A percentile compares a stretch with the other conserved stretches of the same genome.
phyloP scores from a whole-genome alignment of 2,888 invertebrate species.

The Drosophila emarginata region DNA sequence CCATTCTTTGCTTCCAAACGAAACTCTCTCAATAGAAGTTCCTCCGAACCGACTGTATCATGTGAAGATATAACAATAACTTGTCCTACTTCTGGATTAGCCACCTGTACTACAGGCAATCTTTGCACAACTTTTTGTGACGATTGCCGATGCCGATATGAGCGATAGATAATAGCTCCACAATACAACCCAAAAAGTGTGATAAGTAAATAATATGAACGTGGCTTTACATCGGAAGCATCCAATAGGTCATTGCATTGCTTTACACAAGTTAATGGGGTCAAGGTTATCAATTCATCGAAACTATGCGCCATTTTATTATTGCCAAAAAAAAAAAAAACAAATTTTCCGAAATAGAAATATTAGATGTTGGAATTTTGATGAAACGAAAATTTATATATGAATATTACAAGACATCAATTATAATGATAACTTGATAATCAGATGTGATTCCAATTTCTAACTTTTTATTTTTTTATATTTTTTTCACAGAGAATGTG shows the following conservation, averaged over 20 bases:
- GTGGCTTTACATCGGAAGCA: neutral
- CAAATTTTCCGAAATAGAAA: neutral
- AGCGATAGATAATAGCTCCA: constrained; percentile 19
- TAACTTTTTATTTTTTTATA: neutral
- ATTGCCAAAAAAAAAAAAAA: too few species aligned
- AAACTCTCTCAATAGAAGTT: neutral
- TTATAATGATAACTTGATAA: neutral
- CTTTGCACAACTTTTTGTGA: neutral
- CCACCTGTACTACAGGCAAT: neutral
- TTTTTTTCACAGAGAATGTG: constrained; percentile 82
- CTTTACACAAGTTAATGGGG: constrained; percentile 28
- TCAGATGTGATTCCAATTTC: neutral
- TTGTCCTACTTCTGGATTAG: neutral
- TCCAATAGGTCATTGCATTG: constrained; percentile 20
- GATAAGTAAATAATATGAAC: constrained; percentile 12
- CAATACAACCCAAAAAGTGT: constrained; percentile 29
- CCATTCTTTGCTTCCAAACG: constrained; percentile 10
- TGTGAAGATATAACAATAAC: neutral
- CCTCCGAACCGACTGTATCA: neutral
- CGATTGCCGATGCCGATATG: neutral
- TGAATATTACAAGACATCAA: neutral
- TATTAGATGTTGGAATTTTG: constrained; percentile 15
- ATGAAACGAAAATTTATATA: neutral
- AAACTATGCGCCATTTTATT: constrained; percentile 3
- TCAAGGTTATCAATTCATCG: constrained; percentile 31